Base-by-base conservation (phyloP, 2,113 vertebrate species). In the Greenwoodochromis staneri region DNA sequence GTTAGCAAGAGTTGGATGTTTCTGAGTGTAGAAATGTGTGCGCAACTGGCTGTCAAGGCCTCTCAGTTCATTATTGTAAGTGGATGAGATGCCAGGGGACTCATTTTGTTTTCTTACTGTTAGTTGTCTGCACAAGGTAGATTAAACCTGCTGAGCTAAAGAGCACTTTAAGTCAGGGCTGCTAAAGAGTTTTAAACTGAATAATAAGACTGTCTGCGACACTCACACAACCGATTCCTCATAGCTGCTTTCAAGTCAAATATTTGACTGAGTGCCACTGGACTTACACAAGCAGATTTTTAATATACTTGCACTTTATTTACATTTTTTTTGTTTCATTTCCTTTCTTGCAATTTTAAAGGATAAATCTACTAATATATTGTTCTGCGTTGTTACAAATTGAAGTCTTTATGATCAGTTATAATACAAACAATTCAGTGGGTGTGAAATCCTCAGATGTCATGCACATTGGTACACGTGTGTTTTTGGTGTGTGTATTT, bases 1-100 rank as follows among this genome's bases (percentile, higher is more conserved):
- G 86, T 87, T 92, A 73, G 90, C 87, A 93, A 63, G 81, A 87
- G 55, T 16, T 76, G 34, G 42, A n/a, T 82, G 84, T 89, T 88
- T 73, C 29, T 45, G 38, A 57, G 11, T 81, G 69, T 40, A 57
- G 31, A 53, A 80, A 45, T 81, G 61, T 47, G 81, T 55, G 57
- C 10, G 27, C 3, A 14, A 51, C 17, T 51, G 71, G 27, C 63
- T 76, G 82, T 87, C 89, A 86, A 92, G 88, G 88, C 55, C 90
- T 87, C 24, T n/a, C 19, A 17, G 55, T 81, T 90, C 80, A 82
- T 92, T 82, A 84, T 21, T 29, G 80, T 57, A 82, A 84, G 47
- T 27, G 82, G 81, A 85, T 13, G 8, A 88, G 76, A 45, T 19
- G 54, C 51, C 87, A 8, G 17, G 86, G 76, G 84, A 84, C 49